Base-by-base conservation (phyloP, 2,113 vertebrate species). In the Sturnus vulgaris region DNA sequence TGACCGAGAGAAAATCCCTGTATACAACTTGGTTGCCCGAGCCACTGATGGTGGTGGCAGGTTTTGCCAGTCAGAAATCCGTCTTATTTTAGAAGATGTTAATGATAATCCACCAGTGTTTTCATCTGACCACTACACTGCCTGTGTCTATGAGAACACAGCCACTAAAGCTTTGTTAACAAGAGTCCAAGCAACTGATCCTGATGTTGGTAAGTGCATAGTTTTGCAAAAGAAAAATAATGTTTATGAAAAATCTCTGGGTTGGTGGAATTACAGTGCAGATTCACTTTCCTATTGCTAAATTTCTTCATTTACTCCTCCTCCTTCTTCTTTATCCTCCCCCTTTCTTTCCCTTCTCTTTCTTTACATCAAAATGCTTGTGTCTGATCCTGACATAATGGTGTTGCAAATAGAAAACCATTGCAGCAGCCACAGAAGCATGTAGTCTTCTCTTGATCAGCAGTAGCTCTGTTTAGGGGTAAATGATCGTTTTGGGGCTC, bases 81-180 rank as follows among this genome's bases (percentile, higher is more conserved):
- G 79, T 61, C 97, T 99, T 86, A 92, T 95, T 39, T 97, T 99
- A 86, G 98, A 98, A 88, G 99, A 99, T 8, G 98, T 99, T 92
- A 99, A 99, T 33, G 99, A 99, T 96, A 99, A 99, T 78, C 98
- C 99, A 1, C 99, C 99, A 2, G 87, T 98, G 40, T 99, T 99
- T 94, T 98, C 98, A 9, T 97, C 98, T 44, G 92, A 98, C 37
- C 98, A 98, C 87, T 99, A 99, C 91, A 97, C 98, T 0, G 93
- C 98, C 4, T 99, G 99, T n/a, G 98, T 99, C 50, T 99, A 99
- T 13, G 99, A 99, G 96, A 99, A 99, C 96, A 99, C 99, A 0
- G 98, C 98, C 94, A 97, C 98, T 35, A 99, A 99, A 97, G 99
- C 99, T 35, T 97, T 99, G 86, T 93, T 99, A 68, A 99, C 99